Conservation (phyloP, 2,888 invertebrate genomes). For the Megaustenia siamemsis region DNA sequence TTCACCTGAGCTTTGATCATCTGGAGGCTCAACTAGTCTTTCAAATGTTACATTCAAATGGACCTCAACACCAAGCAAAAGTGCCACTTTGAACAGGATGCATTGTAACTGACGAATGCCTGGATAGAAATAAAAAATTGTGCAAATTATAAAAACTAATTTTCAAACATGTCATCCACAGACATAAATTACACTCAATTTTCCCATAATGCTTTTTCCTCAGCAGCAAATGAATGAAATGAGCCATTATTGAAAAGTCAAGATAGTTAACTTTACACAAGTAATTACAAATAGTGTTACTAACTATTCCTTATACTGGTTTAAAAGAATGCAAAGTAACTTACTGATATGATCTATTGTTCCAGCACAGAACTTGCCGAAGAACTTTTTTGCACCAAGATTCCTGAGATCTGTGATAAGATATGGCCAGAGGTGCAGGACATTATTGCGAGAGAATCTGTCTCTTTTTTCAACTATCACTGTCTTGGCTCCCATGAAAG, state of each 20-base stretch:
- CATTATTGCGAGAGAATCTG: slow-evolving; percentile 89
- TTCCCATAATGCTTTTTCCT: too few relatives aligned
- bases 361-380: slow-evolving; percentile 98
- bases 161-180: too few relatives aligned
- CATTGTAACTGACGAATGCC: slow-evolving; percentile 96
- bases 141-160: neutral
- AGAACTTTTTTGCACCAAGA: slow-evolving; percentile 98
- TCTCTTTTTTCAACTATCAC: slow-evolving; percentile 95
- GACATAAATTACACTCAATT: too few relatives aligned
- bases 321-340: slow-evolving; percentile 67
- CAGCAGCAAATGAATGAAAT: too few relatives aligned
- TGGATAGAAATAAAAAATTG: slow-evolving; percentile 63
- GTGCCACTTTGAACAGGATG: slow-evolving; percentile 95
- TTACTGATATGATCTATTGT: slow-evolving; percentile 97
- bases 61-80: slow-evolving; percentile 95
- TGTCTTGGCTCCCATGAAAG: slow-evolving; percentile 95
- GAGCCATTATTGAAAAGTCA: too few relatives aligned
- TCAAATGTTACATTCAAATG: slow-evolving; percentile 96
- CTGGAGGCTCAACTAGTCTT: slow-evolving; percentile 87
- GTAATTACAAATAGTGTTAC: neutral
- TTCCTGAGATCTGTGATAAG: slow-evolving; percentile 96
- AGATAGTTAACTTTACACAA: too few relatives aligned
- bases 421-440: slow-evolving; percentile 98
- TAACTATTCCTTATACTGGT: neutral
- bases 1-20: slow-evolving; percentile 80